phyloP scores from a whole-genome alignment of 2,113 vertebrate species.

The Phylloscopus trochilus region DNA sequence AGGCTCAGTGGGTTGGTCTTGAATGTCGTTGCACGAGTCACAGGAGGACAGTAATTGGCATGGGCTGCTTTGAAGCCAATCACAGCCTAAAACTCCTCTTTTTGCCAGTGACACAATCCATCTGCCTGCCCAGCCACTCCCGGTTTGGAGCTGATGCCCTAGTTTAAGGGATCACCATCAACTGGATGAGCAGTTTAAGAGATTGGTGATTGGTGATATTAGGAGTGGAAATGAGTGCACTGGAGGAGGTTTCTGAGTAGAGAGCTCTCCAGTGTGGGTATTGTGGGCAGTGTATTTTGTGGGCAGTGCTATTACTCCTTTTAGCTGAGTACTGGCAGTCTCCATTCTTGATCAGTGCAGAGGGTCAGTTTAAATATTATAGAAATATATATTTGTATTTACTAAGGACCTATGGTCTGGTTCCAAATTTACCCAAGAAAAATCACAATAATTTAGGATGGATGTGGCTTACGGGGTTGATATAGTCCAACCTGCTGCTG shows the following conservation, averaged over 20 bases:
- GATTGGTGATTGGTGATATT: background rate
- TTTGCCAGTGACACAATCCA: background rate
- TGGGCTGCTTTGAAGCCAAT: background rate
- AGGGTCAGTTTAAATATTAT: background rate
- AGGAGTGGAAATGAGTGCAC: background rate
- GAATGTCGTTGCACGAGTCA: background rate
- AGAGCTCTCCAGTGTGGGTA: background rate
- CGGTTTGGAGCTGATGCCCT: background rate
- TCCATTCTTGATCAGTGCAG: background rate
- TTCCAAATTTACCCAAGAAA: background rate
- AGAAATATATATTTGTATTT: background rate
- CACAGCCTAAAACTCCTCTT: background rate
- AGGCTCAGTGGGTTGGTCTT: background rate
- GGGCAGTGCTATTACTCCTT: background rate
- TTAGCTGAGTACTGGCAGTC: background rate
- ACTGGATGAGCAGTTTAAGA: background rate
- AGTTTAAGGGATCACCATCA: background rate
- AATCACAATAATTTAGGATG: background rate
- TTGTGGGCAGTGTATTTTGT: background rate
- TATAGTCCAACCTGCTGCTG: background rate
- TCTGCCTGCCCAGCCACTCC: background rate
- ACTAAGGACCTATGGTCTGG: background rate
- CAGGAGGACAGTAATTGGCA: constrained; percentile 24
- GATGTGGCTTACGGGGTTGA: background rate
- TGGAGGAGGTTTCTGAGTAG: background rate